Conservation (phyloP, 2,888 invertebrate genomes). For the Muschampia plurimacula region DNA sequence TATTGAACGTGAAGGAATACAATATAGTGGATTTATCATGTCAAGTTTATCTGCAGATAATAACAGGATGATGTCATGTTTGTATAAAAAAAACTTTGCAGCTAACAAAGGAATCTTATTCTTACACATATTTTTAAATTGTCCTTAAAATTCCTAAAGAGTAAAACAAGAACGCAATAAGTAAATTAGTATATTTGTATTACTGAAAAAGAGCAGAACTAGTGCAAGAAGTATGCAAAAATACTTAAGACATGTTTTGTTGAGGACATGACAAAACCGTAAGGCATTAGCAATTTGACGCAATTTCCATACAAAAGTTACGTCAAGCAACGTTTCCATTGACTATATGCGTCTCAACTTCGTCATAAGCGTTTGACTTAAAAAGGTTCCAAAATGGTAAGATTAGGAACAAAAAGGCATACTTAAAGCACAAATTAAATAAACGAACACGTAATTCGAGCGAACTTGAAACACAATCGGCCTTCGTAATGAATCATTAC, state of each 20-base stretch:
- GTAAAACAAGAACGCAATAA: background rate
- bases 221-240: background rate
- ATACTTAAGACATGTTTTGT: background rate
- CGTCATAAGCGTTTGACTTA: conserved; percentile 4
- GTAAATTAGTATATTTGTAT: too few species aligned
- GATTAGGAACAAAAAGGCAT: background rate
- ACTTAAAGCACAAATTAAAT: conserved; percentile 23
- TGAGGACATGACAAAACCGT: background rate
- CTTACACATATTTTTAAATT: background rate
- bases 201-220: background rate
- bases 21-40: conserved; percentile 10
- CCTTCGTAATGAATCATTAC: conserved; percentile 50
- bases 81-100: conserved; percentile 26
- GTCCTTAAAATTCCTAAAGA: background rate
- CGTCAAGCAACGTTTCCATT: background rate
- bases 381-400: background rate
- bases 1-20: conserved; percentile 3
- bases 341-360: background rate
- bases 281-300: conserved; percentile 7
- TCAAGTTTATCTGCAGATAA: conserved; percentile 46
- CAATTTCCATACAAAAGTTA: conserved; percentile 11
- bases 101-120: conserved; percentile 17
- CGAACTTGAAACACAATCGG: conserved; percentile 45
- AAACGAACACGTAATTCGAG: conserved; percentile 40
- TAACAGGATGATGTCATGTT: conserved; percentile 45